Evolutionary conservation across 1,140 invertebrate genomes (phyloP), one percentile per base, ranked within the genome.

Genomic region (Tyrophagus putrescentiae): DNA sequence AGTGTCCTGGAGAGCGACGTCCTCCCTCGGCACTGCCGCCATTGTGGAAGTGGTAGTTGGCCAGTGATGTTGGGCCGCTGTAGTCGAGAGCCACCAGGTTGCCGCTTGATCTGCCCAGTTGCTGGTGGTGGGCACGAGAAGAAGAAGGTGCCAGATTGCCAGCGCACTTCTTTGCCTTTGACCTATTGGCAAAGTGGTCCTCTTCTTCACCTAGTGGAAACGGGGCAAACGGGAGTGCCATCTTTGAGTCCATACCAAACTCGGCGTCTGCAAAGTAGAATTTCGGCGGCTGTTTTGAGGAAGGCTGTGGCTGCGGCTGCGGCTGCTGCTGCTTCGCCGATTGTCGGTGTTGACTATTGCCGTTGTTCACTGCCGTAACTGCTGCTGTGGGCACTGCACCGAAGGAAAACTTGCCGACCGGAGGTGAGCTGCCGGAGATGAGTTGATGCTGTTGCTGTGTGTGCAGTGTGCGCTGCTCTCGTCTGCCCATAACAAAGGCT

Each of bases 221-320:
- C 45, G 7, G 31, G 45, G 36, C 36, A 13, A 21, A 21, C 36
- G 13, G 21, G 21, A 21, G 23, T 48, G 7, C 45, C 45, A 48
- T 21, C 31, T 13, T 13, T 39, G 36, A 39, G 36, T 13, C 21
- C 13, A 13, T 13, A 39, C 13, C n/a, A 54, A 54, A 54, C 27
- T 54, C 52, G 18, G 52, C 31, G 27, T 54, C 52, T 4, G 52
- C 52, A 54, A 54, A 54, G 39, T 54, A 54, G 25, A 31, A 54
- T 33, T 54, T 28, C 25, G 32, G 25, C 39, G 52, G 52, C 25
- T 31, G 52, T 52, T 9, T 52, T 9, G 48, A 3, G n/a, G 7
- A 21, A 21, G 18, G 6, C 6, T 4, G 3, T 42, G 3, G 41
- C 41, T 42, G n/a, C n/a, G 25, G 25, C 25, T 23, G 41, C 18